Percentiles rank a stretch among this genome's conserved stretches.
Conservation (phyloP, 37 sponge, comb jelly and placozoan species). For the Bolinopsis microptera region DNA sequence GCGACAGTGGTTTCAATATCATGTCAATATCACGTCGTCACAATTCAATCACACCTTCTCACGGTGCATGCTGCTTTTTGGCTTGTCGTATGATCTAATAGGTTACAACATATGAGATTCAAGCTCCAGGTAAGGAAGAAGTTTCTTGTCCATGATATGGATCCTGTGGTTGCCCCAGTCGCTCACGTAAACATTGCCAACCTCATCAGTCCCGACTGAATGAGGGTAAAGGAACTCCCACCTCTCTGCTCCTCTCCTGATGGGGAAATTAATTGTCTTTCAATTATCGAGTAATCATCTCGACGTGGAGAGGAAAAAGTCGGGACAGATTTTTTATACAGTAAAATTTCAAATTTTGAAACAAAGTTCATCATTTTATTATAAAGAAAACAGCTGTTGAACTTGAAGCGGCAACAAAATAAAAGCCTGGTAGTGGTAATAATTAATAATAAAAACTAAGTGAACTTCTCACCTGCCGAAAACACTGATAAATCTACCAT, state of each 20-base stretch:
- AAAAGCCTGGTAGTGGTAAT: no score
- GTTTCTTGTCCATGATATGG: constrained; percentile 66
- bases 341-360: no score
- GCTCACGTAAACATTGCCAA: constrained; percentile 42
- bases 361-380: no score
- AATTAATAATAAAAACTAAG: no score
- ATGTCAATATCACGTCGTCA: no score
- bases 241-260: constrained; percentile 58
- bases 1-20: no score
- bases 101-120: constrained; percentile 45
- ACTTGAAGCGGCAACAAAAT: no score
- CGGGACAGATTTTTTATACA: no score
- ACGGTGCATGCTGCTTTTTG: neutral
- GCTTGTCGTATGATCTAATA: neutral
- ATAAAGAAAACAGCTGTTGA: no score
- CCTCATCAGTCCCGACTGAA: constrained; percentile 45
- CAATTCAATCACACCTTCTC: neutral
- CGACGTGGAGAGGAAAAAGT: no score
- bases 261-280: neutral
- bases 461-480: constrained; percentile 53
- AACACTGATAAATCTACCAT: constrained; percentile 43
- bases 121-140: constrained; percentile 44
- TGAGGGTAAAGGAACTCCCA: constrained; percentile 65
- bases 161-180: constrained; percentile 61
- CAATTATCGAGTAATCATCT: no score